Evolutionary conservation across 2,797 vertebrate genomes (phyloP).

Genomic region (Microctenopoma lineatum): DNA sequence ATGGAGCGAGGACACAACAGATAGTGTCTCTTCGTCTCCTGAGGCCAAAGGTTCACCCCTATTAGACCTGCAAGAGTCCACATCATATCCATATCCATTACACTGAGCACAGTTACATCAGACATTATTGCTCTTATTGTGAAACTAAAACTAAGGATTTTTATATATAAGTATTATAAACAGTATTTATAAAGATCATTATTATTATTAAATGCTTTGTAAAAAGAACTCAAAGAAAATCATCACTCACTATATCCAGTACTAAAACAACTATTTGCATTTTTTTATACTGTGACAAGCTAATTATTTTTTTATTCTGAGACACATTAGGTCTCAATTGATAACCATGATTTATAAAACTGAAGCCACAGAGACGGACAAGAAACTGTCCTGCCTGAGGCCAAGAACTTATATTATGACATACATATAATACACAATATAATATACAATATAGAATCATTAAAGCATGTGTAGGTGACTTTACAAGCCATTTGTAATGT

Average conservation of each 20-base stretch:
- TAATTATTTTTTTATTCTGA: too few relatives aligned
- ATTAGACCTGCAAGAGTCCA: constrained; percentile 83
- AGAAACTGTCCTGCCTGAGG: not conserved
- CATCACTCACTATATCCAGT: not conserved
- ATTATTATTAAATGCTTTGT: too few relatives aligned
- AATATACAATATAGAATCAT: too few relatives aligned
- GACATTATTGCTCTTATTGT: not conserved
- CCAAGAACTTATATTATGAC: too few relatives aligned
- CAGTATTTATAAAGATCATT: too few relatives aligned
- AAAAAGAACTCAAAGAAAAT: not conserved
- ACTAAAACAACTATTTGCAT: too few relatives aligned
- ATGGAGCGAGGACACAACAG: constrained; percentile 88
- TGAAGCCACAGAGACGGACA: not conserved
- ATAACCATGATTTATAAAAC: not conserved
- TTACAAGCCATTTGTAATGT: too few relatives aligned
- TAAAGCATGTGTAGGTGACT: not conserved
- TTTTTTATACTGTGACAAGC: too few relatives aligned
- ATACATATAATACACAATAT: too few relatives aligned
- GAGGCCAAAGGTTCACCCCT: constrained; percentile 91
- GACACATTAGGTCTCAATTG: not conserved
- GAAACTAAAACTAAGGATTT: not conserved
- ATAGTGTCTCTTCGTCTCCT: constrained; percentile 79
- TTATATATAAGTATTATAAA: too few relatives aligned
- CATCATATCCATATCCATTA: not conserved
- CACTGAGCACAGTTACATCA: not conserved